A percentile compares a stretch with the other conserved stretches of the same genome.
Evolutionary conservation across 2,797 vertebrate species (phyloP).

Genomic region (Acipenser transmontanus): DNA sequence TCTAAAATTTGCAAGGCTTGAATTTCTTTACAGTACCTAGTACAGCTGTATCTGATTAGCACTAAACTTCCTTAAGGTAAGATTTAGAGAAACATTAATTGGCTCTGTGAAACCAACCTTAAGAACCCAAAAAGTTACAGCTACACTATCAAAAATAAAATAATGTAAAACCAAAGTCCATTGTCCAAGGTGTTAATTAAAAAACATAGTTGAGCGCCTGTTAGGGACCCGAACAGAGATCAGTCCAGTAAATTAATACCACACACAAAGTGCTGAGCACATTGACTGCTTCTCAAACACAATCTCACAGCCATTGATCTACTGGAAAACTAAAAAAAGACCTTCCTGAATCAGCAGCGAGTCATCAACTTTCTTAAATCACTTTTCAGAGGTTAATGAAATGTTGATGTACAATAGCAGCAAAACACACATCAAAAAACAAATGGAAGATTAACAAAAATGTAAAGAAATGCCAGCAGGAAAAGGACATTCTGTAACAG

Average conservation of each 20-base stretch:
- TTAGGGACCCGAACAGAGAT: not conserved
- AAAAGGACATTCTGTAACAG: not conserved
- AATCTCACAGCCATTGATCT: not conserved
- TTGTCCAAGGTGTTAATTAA: no score
- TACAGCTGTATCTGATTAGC: no score
- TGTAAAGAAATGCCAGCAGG: not conserved
- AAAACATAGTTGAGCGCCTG: no score
- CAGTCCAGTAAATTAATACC: not conserved
- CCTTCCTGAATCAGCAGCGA: not conserved
- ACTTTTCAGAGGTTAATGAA: constrained; percentile 7
- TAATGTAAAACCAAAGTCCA: no score
- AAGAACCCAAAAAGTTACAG: no score
- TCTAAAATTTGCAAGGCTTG: no score
- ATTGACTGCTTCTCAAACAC: not conserved
- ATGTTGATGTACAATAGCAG: not conserved
- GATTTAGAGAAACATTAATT: no score
- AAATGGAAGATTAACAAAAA: not conserved
- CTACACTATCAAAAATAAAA: no score
- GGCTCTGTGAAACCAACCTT: no score
- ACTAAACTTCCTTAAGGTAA: no score
- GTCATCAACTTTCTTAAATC: constrained; percentile 2
- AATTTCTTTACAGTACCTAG: no score
- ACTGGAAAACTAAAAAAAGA: constrained; percentile 5
- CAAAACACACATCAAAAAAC: not conserved
- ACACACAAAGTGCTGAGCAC: not conserved